Conservation (phyloP, 2,888 invertebrate genomes). For the Auanema sp. region DNA sequence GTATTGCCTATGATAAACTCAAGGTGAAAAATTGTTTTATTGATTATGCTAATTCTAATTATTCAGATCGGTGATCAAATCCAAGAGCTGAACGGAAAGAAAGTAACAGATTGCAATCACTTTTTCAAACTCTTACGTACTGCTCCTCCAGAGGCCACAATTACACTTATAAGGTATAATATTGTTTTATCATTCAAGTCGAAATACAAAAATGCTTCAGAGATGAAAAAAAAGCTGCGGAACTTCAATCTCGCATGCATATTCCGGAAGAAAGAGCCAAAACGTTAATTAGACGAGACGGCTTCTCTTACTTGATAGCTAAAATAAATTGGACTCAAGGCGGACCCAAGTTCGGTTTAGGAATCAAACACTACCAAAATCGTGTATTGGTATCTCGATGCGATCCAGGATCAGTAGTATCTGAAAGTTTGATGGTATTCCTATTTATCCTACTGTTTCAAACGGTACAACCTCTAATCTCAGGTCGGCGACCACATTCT, state of each 20-base stretch:
- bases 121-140: constrained; percentile 52
- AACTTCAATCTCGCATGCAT: constrained; percentile 43
- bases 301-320: constrained; percentile 39
- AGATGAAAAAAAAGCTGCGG: constrained; percentile 28
- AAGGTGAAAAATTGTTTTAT: too few relatives aligned
- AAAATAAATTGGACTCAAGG: constrained; percentile 13
- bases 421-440: too few relatives aligned
- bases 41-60: too few relatives aligned
- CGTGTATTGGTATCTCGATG: constrained; percentile 48
- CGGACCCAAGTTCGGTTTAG: constrained; percentile 53
- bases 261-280: constrained; percentile 53
- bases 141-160: constrained; percentile 40
- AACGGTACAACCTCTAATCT: too few relatives aligned
- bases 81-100: constrained; percentile 39
- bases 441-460: too few relatives aligned
- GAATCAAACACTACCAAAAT: constrained; percentile 57
- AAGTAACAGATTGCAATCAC: constrained; percentile 40
- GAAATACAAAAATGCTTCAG: constrained; percentile 2
- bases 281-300: constrained; percentile 52
- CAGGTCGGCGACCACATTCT: too few relatives aligned
- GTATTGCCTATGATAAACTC: too few relatives aligned
- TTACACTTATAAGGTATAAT: too few relatives aligned
- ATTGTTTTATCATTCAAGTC: too few relatives aligned
- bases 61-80: constrained; percentile 53
- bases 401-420: constrained; percentile 14